Base-by-base conservation (phyloP, 2,113 vertebrate genomes). In the Ceyx margarethae region DNA sequence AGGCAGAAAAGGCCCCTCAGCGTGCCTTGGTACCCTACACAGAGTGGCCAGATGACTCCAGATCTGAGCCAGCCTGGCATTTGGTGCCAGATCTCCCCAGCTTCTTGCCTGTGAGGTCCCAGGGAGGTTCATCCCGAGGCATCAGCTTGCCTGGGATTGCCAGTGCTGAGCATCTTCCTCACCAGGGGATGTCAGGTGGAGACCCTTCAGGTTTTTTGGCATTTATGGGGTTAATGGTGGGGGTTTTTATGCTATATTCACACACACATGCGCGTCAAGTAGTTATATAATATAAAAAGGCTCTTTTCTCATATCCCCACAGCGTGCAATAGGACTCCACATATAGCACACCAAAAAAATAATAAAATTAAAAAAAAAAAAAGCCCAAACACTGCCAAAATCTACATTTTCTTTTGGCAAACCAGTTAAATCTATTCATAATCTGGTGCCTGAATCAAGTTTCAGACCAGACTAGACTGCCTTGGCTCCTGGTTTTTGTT, bases 361-460 rank as follows among this genome's bases (percentile, higher is more conserved):
- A 54, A 96, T 88, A 96, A 95, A 96, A 93, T 95, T 85, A 97
- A 96, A 94, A 96, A 90, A 96, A 97, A 96, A 96, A 97, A 96
- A 96, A 97, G 91, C 67, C 95, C 95, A 95, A 79, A 73, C 87
- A 33, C 93, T 97, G 98, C 98, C 99, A 99, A 99, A 98, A 98
- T 97, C 98, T 98, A 99, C 98, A 98, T 98, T 98, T 98, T 98
- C 97, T 72, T 98, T 98, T 98, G 98, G 98, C 97, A 95, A 97
- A 98, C 97, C 92, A 97, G 97, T 97, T 97, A 95, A 96, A 98
- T 97, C 97, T 97, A 97, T 98, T 98, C 97, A 97, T 98, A 98
- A 98, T 98, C 97, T 97, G 96, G 97, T 97, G 97, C 95, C 94
- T 97, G 97, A 98, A 97, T 98, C 97, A 90, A 97, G 96, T 99